Percentiles rank a stretch among this genome's conserved stretches.
Evolutionary conservation across 2,888 invertebrate genomes (phyloP).

Genomic region (Arctia plantaginis): DNA sequence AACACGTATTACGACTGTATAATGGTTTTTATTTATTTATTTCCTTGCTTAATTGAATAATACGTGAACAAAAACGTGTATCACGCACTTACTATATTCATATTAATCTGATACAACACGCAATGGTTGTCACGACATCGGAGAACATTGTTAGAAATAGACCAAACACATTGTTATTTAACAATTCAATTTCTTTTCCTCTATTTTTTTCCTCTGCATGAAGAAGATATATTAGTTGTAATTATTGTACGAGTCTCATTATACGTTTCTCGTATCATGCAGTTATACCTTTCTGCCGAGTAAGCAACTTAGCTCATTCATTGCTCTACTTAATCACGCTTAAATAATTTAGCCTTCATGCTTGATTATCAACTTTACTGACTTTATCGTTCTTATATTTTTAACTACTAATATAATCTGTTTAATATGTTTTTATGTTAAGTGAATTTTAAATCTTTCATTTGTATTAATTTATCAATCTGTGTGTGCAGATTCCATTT

Average conservation of each 20-base stretch:
- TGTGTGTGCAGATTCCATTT: not conserved
- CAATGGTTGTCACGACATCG: not conserved
- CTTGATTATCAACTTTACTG: too few species aligned
- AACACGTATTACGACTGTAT: not conserved
- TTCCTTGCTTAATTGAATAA: constrained; percentile 10
- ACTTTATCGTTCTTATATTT: too few species aligned
- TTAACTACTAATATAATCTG: too few species aligned
- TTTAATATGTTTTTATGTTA: not conserved
- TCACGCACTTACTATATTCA: not conserved
- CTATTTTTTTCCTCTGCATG: not conserved
- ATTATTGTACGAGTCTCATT: too few species aligned
- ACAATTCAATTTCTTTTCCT: too few species aligned
- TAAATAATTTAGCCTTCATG: too few species aligned
- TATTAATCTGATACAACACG: constrained; percentile 8
- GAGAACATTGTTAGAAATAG: not conserved
- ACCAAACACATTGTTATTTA: not conserved
- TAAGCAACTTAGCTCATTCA: too few species aligned
- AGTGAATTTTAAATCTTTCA: not conserved
- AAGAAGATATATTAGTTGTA: not conserved
- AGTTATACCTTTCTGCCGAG: too few species aligned
- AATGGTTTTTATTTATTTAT: constrained; percentile 13
- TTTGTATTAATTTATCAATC: not conserved
- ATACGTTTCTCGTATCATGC: too few species aligned
- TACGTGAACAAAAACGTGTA: not conserved
- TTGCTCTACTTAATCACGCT: too few species aligned